phyloP scores from a whole-genome alignment of 2,113 vertebrate species.

The human (Homo sapiens) region GRCh38 chr3:193059001-193059500 shows the following conservation, averaged over 20 bases:
- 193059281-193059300: background rate
- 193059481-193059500: background rate
- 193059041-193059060: background rate
- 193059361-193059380: background rate
- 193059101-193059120: no score
- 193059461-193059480: background rate
- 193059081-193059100: background rate
- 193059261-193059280: background rate
- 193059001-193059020: background rate
- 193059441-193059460: background rate
- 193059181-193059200: background rate
- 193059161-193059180: background rate
- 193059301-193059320: background rate
- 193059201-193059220: background rate
- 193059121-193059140: background rate
- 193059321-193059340: background rate
- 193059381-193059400: background rate
- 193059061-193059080: background rate
- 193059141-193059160: background rate
- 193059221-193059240: background rate
- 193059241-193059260: background rate
- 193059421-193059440: background rate
- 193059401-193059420: background rate
- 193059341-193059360: background rate
- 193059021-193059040: constrained; percentile 45